Base-by-base conservation (phyloP, 2,797 vertebrate genomes). In the Paguma larvata region DNA sequence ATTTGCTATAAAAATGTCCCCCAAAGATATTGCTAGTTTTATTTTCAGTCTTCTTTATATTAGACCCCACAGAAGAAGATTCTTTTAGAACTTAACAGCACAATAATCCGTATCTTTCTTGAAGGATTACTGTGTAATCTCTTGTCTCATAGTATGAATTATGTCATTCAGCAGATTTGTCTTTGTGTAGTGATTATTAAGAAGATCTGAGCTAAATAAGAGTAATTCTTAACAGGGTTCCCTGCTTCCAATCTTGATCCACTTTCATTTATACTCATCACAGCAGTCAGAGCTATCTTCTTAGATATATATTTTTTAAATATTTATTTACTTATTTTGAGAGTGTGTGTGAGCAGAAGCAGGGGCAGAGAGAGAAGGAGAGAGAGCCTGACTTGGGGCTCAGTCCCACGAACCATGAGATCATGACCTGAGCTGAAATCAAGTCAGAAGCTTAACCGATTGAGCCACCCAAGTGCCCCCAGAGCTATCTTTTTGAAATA, bases 141-240 rank as follows among this genome's bases (percentile, higher is more conserved):
- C 48, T 51, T 86, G 23, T 77, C 27, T 96, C 16, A 83, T 83
- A 91, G 82, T 91, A 41, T 86, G 7, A 90, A 65, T 80, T 85
- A 13, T 59, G 48, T 68, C 68, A 91, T 87, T 59, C 13, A 30
- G 51, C 51, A 56, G 5, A 85, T 80, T 85, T 78, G 11, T 79
- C 51, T 93, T 72, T 77, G 41, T 72, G 32, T 34, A 10, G 32
- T n/a, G 75, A 84, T 21, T 92, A 44, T 89, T 96, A 89, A 79
- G 41, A 80, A 44, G n/a, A 89, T 46, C 3, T 89, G 34, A 73
- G 85, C 21, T 68, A 92, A 92, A 77, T 83, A 88, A 68, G 56
- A 88, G 34, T 63, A 78, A 89, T 89, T 70, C 53, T 53, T 93
- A 72, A 70, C 7, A 65, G 23, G 38, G 13, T 51, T 85, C 30